Evolutionary conservation across 2,113 vertebrate species (phyloP).

Genomic region (Hydropotes inermis): DNA sequence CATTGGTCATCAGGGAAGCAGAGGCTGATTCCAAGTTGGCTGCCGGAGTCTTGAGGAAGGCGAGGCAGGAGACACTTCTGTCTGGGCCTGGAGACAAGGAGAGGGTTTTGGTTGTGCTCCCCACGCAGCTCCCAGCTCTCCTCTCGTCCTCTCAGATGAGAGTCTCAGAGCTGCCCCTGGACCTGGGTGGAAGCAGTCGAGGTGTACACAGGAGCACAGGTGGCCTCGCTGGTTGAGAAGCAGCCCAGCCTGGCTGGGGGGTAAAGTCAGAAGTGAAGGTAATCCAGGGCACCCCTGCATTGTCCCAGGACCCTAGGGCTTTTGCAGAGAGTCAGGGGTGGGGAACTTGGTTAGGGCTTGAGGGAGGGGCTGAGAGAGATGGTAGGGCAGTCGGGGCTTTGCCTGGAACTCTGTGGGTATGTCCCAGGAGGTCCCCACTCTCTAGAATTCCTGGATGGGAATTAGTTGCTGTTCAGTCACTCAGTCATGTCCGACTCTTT

Average conservation of each 20-base stretch:
- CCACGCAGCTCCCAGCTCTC: neutral
- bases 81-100: conserved; percentile 62
- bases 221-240: neutral
- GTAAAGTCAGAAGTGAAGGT: neutral
- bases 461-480: neutral
- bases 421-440: neutral
- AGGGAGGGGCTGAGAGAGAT: neutral
- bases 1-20: conserved; percentile 77
- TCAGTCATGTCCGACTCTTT: neutral
- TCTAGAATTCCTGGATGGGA: neutral
- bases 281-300: no score
- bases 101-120: neutral
- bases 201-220: rapidly evolving
- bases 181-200: neutral
- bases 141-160: rapidly evolving
- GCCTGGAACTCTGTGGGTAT: neutral
- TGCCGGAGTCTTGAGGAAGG: conserved; percentile 76
- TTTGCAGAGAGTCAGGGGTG: neutral
- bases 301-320: neutral
- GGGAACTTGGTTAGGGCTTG: neutral
- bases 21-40: conserved; percentile 59
- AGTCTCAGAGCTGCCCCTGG: neutral
- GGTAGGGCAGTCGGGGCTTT: neutral
- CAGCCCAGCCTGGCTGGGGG: neutral
- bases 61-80: conserved; percentile 70